Evolutionary conservation across 2,888 invertebrate genomes (phyloP), one percentile per base, ranked within the genome.

Genomic region (Drosophila mayaguana): DNA sequence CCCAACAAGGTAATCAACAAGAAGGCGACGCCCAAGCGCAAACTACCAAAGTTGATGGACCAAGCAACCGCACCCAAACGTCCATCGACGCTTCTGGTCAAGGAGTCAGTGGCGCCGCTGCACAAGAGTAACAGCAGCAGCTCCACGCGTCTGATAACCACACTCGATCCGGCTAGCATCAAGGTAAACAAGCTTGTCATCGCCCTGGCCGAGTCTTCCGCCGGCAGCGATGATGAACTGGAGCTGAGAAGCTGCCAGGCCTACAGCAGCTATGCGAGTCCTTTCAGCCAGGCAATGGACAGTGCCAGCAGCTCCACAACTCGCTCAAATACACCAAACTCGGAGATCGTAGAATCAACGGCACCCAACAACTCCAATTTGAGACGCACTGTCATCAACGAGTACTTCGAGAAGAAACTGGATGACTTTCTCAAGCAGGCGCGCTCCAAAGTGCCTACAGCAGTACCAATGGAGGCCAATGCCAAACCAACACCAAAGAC

Each of bases 1-100:
- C 91, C 92, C 8, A 92, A 92, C 64, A 92, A 92, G 77, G 83
- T 92, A 0, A 92, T 92, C 18, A 92, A 92, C 56, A 83, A 82
- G 57, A 85, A 81, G 71, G 55, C 80, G 1, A 81, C 80, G 4
- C 63, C 82, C 2, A 91, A 91, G 40, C 86, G 88, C 7, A 87
- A 89, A 32, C 32, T 79, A 7, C 25, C 62, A 3, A 57, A 60
- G 2, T 25, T 54, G 11, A 16, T 55, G 7, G 40, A 46, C 16
- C 22, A 63, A 2, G 54, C 56, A 1, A 40, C 76, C 0, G 36
- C 60, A 2, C 14, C 51, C 0, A 88, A 86, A 42, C 75, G 81
- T 7, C 80, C 90, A 0, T 16, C 83, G 2, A 80, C 71, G 2
- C 32, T 80, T 25, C 40, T 76, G 32, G 46, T 78, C n/a, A 88